These are phyloP conservation scores for Syncerus caffer DNA, from an alignment of 2,797 vertebrate species.

Conservation along the genomic window DNA sequence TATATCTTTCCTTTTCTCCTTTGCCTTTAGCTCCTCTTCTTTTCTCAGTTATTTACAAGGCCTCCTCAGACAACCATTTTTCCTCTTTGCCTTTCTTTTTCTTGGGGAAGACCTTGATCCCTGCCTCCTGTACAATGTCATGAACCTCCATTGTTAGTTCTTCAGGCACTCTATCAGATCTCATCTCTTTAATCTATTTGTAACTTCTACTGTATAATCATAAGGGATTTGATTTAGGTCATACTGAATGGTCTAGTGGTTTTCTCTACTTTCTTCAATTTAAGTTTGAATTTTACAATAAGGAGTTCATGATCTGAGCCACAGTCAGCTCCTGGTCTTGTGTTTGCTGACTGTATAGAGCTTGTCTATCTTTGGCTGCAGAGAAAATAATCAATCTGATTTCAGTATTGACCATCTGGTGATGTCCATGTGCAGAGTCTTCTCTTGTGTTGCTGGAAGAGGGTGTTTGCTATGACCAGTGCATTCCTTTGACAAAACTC, in stretches of 20 bases:
- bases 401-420: background rate
- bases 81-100: background rate
- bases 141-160: background rate
- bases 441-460: background rate
- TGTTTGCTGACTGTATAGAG: background rate
- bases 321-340: background rate
- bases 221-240: background rate
- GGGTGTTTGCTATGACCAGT: background rate
- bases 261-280: background rate
- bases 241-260: background rate
- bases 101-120: background rate
- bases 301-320: background rate
- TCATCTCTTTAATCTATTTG: background rate
- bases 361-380: background rate
- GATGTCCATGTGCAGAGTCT: background rate
- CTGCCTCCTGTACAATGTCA: background rate
- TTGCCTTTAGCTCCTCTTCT: background rate
- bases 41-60: background rate
- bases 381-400: background rate
- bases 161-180: background rate
- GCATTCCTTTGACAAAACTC: background rate
- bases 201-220: background rate
- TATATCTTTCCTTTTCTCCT: background rate
- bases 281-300: background rate
- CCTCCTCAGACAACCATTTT: background rate